phyloP scores from a whole-genome alignment of 2,113 vertebrate genomes.

The Cygnus buccinator region DNA sequence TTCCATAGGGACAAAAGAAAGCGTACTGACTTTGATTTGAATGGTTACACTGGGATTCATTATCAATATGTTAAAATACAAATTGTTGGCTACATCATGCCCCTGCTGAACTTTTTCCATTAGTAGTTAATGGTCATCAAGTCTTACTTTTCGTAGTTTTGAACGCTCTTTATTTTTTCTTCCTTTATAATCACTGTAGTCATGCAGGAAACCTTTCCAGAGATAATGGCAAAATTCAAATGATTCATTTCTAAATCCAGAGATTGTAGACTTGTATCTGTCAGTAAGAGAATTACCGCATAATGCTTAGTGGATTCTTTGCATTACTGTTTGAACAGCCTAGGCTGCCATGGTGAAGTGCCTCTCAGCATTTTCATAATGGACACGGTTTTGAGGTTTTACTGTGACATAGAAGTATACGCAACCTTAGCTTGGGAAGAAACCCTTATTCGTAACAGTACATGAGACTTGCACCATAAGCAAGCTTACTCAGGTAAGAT shows the following conservation, averaged over 20 bases:
- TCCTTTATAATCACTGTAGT: constrained; percentile 43
- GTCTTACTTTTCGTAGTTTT: constrained; percentile 53
- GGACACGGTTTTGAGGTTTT: neutral
- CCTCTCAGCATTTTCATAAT: constrained; percentile 16
- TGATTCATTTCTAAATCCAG: constrained; percentile 36
- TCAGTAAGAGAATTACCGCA: neutral
- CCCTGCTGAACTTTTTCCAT: constrained; percentile 69
- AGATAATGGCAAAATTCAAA: constrained; percentile 44
- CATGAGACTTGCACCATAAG: neutral
- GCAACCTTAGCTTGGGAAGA: accelerated
- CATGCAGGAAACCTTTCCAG: constrained; percentile 5
- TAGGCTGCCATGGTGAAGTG: neutral
- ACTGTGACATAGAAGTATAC: neutral
- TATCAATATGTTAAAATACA: constrained; percentile 73
- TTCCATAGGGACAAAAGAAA: constrained; percentile 46
- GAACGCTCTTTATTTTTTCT: constrained; percentile 49
- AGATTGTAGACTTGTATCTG: constrained; percentile 13
- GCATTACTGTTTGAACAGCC: neutral
- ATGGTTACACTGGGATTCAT: constrained; percentile 66
- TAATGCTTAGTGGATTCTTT: neutral
- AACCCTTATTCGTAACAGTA: neutral
- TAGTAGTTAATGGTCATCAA: constrained; percentile 67
- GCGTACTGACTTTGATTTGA: constrained; percentile 50
- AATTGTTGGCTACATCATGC: constrained; percentile 52
- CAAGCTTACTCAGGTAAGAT: neutral